Base-by-base conservation (phyloP, 2,113 vertebrate species). In the Phycodurus eques region DNA sequence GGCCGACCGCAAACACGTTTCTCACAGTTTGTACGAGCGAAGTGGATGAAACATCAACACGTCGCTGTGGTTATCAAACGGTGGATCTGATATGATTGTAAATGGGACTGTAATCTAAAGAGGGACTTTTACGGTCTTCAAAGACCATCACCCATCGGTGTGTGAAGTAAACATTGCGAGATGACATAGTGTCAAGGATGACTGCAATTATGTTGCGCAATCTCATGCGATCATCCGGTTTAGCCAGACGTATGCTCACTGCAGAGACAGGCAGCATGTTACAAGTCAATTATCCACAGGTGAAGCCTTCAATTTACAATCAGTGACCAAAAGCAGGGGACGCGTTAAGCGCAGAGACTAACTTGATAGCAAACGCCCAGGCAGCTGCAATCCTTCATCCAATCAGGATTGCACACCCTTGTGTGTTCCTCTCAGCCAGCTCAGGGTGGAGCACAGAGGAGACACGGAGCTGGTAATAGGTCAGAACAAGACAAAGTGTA, bases 41-140 rank as follows among this genome's bases (percentile, higher is more conserved):
- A 82, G 83, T 61, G 70, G 80, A 83, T 65, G 60, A 74, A 86
- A 85, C 82, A 73, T 85, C 82, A 89, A 86, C 81, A 81, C 44
- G 88, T 70, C 70, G 56, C 59, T 70, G 76, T 17, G 70, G 76
- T 66, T 80, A 67, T 42, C 0, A 57, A 67, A 88, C 74, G 71
- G 86, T 83, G 70, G 73, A 70, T 75, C 63, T 75, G 71, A 83
- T 77, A 81, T 47, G 42, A 70, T 44, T 76, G 69, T 66, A 15
- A 80, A 62, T 5, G 75, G 64, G 67, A 68, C 15, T 44, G 67
- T 46, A 70, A 76, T 82, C 77, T 70, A 71, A 76, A 46, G 54
- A 76, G 77, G 80, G 78, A 80, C 72, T 87, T 88, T 86, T 80
- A 70, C 76, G 70, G 44, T 61, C 80, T 75, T 46, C 33, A 46